phyloP scores from a whole-genome alignment of 2,888 invertebrate genomes.

The Stenoptilia bipunctidactyla region DNA sequence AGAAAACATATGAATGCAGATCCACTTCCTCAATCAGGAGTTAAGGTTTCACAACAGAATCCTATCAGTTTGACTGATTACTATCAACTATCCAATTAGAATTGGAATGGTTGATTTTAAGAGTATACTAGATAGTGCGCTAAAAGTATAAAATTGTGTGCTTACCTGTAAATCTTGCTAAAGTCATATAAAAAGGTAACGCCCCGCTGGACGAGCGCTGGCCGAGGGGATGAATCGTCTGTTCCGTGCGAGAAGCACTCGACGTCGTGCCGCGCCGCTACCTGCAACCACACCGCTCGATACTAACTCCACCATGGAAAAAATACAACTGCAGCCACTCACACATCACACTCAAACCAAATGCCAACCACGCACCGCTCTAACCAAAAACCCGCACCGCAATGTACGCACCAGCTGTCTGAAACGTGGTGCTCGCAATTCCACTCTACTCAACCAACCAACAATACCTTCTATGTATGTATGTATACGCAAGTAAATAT shows the following conservation, averaged over 20 bases:
- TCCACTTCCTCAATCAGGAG: too few relatives aligned
- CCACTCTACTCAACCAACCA: too few relatives aligned
- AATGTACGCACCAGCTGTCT: constrained; percentile 65
- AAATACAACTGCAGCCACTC: constrained; percentile 6
- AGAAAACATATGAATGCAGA: too few relatives aligned
- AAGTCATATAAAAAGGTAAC: constrained; percentile 97
- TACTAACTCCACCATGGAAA: constrained; percentile 22
- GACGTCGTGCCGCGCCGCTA: constrained; percentile 29
- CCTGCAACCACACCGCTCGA: constrained; percentile 42
- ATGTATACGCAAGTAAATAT: constrained; percentile 37
- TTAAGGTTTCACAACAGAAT: too few relatives aligned
- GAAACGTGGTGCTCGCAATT: constrained; percentile 62
- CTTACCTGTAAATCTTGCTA: constrained; percentile 93
- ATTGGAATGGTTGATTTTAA: too few relatives aligned
- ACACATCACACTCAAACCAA: constrained; percentile 3
- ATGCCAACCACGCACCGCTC: constrained; percentile 22
- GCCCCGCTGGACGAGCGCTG: constrained; percentile 85
- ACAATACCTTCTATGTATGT: constrained; percentile 28
- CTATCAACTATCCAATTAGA: too few relatives aligned
- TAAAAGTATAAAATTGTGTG: constrained; percentile 18
- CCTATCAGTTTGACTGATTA: too few relatives aligned
- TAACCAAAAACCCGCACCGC: constrained; percentile 32
- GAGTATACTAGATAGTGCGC: too few relatives aligned
- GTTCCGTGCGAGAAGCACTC: constrained; percentile 27
- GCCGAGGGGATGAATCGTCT: constrained; percentile 65